Conservation (phyloP, 2,113 vertebrate genomes). For the Alaudala cheleensis region DNA sequence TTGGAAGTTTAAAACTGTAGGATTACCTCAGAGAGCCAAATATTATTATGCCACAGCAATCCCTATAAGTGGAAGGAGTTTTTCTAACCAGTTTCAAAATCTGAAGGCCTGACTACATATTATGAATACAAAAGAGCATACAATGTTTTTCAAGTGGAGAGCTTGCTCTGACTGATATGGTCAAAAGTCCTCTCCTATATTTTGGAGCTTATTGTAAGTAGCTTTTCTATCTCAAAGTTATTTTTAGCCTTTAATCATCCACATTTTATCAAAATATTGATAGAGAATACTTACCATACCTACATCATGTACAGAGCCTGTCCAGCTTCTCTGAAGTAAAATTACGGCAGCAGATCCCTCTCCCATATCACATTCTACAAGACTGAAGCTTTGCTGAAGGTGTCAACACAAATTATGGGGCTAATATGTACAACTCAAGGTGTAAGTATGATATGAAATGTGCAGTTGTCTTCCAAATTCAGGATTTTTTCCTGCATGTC, state of each 20-base stretch:
- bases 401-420: background rate
- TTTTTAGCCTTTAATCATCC: background rate
- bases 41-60: background rate
- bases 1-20: background rate
- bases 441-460: background rate
- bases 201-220: background rate
- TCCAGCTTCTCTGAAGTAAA: background rate
- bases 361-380: background rate
- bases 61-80: background rate
- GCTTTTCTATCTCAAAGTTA: background rate
- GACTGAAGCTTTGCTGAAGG: background rate
- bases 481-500: background rate
- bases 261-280: background rate
- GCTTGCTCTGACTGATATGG: background rate
- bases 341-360: background rate
- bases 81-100: background rate
- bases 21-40: background rate
- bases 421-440: background rate
- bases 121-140: background rate
- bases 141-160: background rate
- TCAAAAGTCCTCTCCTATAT: background rate
- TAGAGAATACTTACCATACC: background rate
- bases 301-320: background rate
- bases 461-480: background rate
- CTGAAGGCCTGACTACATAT: background rate